A percentile compares a stretch with the other conserved stretches of the same genome.
These are phyloP conservation scores for Drosophila subquinaria DNA, from an alignment of 2,888 invertebrate species.

Conservation along the genomic window DNA sequence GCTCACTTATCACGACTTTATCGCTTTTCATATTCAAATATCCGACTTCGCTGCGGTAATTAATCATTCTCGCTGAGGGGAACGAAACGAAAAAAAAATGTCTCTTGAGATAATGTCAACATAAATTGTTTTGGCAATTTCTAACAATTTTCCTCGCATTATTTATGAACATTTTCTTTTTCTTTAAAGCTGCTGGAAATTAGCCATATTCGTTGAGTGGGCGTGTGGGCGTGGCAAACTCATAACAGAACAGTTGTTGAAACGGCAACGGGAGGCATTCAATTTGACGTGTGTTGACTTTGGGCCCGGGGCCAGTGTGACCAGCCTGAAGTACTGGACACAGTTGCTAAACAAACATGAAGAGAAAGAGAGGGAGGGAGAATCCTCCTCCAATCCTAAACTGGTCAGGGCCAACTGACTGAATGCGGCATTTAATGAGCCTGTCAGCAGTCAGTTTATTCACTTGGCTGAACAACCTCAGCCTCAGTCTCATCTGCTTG, in stretches of 20 bases:
- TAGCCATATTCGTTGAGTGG: conserved; percentile 37
- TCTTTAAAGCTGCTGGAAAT: conserved; percentile 62
- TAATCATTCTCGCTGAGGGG: conserved; percentile 62
- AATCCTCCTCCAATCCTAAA: conserved; percentile 4
- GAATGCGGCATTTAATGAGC: conserved; percentile 78
- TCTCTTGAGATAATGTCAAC: conserved; percentile 86
- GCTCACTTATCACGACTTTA: conserved; percentile 63
- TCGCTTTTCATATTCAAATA: conserved; percentile 78
- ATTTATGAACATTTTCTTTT: conserved; percentile 76
- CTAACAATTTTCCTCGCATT: conserved; percentile 83
- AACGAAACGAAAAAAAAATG: conserved; percentile 60
- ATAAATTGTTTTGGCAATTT: conserved; percentile 85
- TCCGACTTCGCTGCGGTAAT: conserved; percentile 54
- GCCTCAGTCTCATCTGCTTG: conserved; percentile 15
- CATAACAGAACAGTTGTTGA: conserved; percentile 14
- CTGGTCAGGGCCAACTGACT: conserved; percentile 57
- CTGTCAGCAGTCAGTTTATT: conserved; percentile 76
- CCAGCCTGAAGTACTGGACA: conserved; percentile 13
- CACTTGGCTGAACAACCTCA: conserved; percentile 44
- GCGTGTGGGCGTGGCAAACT: conserved; percentile 42
- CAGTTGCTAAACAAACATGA: conserved; percentile 39
- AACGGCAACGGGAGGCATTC: background rate
- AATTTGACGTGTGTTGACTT: conserved; percentile 15
- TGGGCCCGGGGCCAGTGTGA: conserved; percentile 21
- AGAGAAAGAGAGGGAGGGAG: background rate